Evolutionary conservation across 2,797 vertebrate genomes (phyloP), one percentile per base, ranked within the genome.

Genomic region (Melanotaenia boesemani): DNA sequence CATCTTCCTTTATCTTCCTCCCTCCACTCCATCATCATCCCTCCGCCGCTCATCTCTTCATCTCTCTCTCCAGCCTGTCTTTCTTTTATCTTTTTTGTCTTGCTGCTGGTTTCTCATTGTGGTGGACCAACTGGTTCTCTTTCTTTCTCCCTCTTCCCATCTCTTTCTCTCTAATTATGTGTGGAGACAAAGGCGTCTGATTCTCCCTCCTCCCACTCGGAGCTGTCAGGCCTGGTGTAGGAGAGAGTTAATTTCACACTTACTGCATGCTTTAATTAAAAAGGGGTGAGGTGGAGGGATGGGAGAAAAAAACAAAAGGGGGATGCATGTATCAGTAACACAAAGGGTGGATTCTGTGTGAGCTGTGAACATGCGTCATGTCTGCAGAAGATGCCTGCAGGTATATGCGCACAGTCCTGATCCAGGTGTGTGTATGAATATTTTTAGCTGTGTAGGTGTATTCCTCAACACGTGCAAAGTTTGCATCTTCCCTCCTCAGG

Each of bases 211-310:
- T 93, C 94, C 93, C 91, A 93, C 93, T 95, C 89, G 77, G 89
- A 92, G 93, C 93, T 91, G 93, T 93, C 93, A 94, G 94, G 89
- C 89, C 85, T 82, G 68, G 90, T 91, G 92, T 92, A 94, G 93
- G 93, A 94, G 94, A 95, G 94, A 94, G 94, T 95, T 95, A 93
- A 95, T 95, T 95, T 95, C 94, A 95, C 94, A 95, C 93, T 93
- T 93, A 93, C 92, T 95, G 93, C 94, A 94, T 95, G 94, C 92
- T 94, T 95, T 95, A 95, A 95, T 95, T 95, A 95, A 95, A 93
- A 93, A 85, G 86, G 89, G 92, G 81, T 84, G 79, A 78, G 81
- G 86, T 76, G 63, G 73, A 63, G 73, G 67, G 77, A 85, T 80
- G 83, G 83, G 67, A 56, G 64, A 50, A 80, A 64, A 86, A 87